Evolutionary conservation across 2,797 vertebrate species (phyloP).

Genomic region (Numenius phaeopus): DNA sequence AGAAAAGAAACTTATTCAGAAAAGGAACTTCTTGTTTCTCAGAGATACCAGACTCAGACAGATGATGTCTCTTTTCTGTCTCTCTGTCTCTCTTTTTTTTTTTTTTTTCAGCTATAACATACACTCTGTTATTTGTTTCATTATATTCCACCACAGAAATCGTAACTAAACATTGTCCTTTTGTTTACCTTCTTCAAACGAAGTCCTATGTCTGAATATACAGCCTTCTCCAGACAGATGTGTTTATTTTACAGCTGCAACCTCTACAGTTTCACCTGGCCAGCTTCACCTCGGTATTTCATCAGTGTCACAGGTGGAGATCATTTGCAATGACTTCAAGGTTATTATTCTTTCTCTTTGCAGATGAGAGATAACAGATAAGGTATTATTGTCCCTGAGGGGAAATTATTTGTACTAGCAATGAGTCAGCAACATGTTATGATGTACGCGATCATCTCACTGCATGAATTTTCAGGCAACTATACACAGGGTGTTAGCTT

Average conservation of each 20-base stretch:
- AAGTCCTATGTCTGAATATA: neutral
- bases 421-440: conserved; percentile 19
- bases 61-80: neutral
- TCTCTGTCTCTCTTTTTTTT: neutral
- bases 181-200: neutral
- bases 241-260: neutral
- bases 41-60: neutral
- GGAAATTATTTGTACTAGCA: neutral
- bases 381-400: neutral
- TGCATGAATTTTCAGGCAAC: neutral
- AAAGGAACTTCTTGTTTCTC: conserved; percentile 59
- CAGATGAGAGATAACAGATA: conserved; percentile 21
- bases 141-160: neutral
- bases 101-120: neutral
- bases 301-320: neutral
- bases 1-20: conserved; percentile 35
- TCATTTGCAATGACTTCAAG: conserved; percentile 13
- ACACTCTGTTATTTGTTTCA: neutral
- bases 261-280: neutral
- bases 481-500: neutral
- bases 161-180: neutral
- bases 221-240: neutral
- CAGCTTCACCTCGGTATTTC: neutral
- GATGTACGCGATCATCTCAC: neutral
- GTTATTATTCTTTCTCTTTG: conserved; percentile 16